Evolutionary conservation across 35 echinoderm and acorn worm species (phyloP).

Genomic region (Anneissia japonica): DNA sequence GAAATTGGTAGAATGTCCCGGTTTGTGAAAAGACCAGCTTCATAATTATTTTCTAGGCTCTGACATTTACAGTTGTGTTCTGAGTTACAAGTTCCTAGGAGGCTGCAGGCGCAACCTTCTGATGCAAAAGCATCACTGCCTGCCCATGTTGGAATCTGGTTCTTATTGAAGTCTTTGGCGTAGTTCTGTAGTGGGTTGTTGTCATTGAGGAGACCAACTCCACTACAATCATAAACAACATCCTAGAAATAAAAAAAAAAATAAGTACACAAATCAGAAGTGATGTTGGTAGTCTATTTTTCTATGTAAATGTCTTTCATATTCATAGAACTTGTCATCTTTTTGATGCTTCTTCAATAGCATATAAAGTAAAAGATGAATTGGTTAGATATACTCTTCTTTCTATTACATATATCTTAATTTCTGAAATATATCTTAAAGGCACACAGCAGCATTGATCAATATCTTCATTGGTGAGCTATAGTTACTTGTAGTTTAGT

Average conservation of each 20-base stretch:
- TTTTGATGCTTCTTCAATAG: too few species aligned
- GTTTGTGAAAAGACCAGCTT: not conserved
- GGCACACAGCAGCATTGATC: too few species aligned
- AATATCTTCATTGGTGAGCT: too few species aligned
- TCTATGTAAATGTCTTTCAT: too few species aligned
- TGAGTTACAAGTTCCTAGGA: not conserved
- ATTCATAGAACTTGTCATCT: too few species aligned
- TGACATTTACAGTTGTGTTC: not conserved
- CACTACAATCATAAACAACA: not conserved
- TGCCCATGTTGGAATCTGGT: not conserved
- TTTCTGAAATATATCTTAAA: too few species aligned
- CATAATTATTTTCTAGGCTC: not conserved
- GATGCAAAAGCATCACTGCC: not conserved
- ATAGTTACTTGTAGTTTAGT: too few species aligned
- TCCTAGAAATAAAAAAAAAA: not conserved
- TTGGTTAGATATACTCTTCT: too few species aligned
- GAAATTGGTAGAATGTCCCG: not conserved
- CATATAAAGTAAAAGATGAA: too few species aligned
- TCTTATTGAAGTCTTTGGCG: not conserved
- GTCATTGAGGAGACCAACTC: not conserved
- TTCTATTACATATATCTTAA: too few species aligned
- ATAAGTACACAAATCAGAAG: too few species aligned
- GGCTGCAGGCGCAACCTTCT: not conserved
- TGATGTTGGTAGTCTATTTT: too few species aligned
- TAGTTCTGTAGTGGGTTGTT: not conserved